phyloP scores from a whole-genome alignment of 2,888 invertebrate genomes.

The Diplolepis rosae region DNA sequence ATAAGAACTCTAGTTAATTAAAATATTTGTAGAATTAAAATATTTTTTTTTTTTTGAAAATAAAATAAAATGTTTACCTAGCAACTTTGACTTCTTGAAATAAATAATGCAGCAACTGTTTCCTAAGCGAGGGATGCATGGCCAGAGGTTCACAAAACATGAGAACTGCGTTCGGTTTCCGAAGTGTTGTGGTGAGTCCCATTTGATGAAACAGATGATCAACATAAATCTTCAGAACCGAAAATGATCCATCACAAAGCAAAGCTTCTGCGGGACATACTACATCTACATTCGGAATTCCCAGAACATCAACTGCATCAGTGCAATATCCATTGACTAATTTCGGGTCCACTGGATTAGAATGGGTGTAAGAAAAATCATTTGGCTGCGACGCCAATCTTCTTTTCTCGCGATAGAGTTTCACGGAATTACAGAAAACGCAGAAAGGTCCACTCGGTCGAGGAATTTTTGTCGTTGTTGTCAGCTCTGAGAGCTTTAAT shows the following conservation, averaged over 20 bases:
- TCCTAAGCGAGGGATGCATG: slow-evolving; percentile 68
- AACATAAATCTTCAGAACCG: slow-evolving; percentile 69
- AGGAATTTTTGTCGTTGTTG: slow-evolving; percentile 59
- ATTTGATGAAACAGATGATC: slow-evolving; percentile 72
- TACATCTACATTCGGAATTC: slow-evolving; percentile 72
- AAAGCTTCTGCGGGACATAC: slow-evolving; percentile 72
- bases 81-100: slow-evolving; percentile 73
- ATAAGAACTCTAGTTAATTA: background rate
- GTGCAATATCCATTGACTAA: slow-evolving; percentile 71
- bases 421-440: slow-evolving; percentile 70
- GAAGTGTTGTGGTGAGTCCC: slow-evolving; percentile 66
- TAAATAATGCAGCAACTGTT: slow-evolving; percentile 70
- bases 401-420: slow-evolving; percentile 69
- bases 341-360: slow-evolving; percentile 69
- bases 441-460: slow-evolving; percentile 71
- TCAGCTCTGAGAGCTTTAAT: slow-evolving; percentile 63
- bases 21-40: background rate
- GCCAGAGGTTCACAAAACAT: slow-evolving; percentile 72
- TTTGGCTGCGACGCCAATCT: slow-evolving; percentile 63
- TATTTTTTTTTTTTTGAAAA: too few relatives aligned
- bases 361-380: slow-evolving; percentile 63
- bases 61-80: slow-evolving; percentile 57
- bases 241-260: slow-evolving; percentile 66
- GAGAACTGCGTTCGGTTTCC: slow-evolving; percentile 70
- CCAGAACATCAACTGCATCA: slow-evolving; percentile 67